These are phyloP conservation scores for Penaeus indicus DNA, from an alignment of 1,140 invertebrate species.

Conservation along the genomic window DNA sequence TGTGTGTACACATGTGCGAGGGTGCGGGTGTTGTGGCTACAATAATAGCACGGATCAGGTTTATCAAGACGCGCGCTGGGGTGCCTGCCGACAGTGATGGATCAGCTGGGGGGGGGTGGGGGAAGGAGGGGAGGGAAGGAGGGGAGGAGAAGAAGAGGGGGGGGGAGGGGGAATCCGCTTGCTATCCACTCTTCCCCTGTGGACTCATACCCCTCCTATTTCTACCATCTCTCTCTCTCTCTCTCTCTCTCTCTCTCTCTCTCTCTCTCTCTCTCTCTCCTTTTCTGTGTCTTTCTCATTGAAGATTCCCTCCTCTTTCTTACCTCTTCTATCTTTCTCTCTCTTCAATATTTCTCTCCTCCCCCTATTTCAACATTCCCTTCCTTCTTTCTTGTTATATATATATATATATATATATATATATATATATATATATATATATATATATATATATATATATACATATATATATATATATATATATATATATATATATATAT, in stretches of 20 bases:
- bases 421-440: too few relatives aligned
- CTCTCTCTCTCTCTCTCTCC: too few relatives aligned
- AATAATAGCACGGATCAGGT: constrained; percentile 23
- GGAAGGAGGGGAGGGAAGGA: neutral
- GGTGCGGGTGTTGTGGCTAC: neutral
- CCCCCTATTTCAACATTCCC: too few relatives aligned
- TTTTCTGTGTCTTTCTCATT: too few relatives aligned
- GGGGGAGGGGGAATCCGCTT: neutral
- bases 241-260: neutral
- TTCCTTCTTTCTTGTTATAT: too few relatives aligned
- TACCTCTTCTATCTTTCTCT: too few relatives aligned
- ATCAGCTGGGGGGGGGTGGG: neutral
- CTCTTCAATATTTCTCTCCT: too few relatives aligned
- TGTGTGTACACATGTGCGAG: neutral
- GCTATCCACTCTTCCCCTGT: neutral
- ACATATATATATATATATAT: too few relatives aligned
- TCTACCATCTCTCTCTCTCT: neutral
- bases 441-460: too few relatives aligned
- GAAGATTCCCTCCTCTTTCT: too few relatives aligned
- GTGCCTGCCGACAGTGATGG: constrained; percentile 30
- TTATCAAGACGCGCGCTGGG: neutral
- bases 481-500: too few relatives aligned
- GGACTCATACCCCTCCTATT: neutral
- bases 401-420: too few relatives aligned
- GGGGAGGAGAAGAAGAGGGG: neutral